Evolutionary conservation across 2,888 invertebrate species (phyloP).

Genomic region (Polydrusus pterygomalis): DNA sequence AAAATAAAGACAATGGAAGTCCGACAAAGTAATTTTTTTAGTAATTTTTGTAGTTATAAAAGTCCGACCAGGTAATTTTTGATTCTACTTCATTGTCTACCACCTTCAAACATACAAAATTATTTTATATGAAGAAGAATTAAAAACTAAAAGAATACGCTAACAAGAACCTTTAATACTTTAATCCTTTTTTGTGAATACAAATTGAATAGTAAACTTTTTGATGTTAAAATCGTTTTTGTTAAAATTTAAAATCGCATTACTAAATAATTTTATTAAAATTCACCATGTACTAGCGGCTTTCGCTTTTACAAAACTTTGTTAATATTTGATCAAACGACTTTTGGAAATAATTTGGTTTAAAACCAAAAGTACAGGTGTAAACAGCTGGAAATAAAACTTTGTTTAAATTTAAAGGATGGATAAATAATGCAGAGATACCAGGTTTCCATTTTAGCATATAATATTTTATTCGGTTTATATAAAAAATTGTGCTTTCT

Average conservation of each 20-base stretch:
- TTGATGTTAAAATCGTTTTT: constrained; percentile 3
- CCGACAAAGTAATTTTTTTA: no score
- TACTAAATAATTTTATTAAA: constrained; percentile 36
- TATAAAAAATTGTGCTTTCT: no score
- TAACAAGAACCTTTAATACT: neutral
- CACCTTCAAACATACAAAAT: no score
- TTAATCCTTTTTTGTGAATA: neutral
- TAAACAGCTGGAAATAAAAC: constrained; percentile 3
- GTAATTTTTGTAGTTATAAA: no score
- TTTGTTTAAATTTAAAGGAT: neutral
- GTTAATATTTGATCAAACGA: constrained; percentile 35
- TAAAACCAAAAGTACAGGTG: constrained; percentile 24
- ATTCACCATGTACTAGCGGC: constrained; percentile 20
- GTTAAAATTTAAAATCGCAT: constrained; percentile 35
- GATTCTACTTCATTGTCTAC: no score
- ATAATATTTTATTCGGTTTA: no score
- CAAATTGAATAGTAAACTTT: neutral
- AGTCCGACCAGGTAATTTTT: no score
- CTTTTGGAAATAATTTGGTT: constrained; percentile 33
- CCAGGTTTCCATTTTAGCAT: no score
- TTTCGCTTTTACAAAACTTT: constrained; percentile 35
- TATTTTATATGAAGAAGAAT: neutral
- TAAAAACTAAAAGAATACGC: neutral
- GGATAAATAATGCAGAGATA: neutral
- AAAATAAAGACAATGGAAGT: no score